phyloP scores from a whole-genome alignment of 2,888 invertebrate species.

The Fissipunctia ypsillon region DNA sequence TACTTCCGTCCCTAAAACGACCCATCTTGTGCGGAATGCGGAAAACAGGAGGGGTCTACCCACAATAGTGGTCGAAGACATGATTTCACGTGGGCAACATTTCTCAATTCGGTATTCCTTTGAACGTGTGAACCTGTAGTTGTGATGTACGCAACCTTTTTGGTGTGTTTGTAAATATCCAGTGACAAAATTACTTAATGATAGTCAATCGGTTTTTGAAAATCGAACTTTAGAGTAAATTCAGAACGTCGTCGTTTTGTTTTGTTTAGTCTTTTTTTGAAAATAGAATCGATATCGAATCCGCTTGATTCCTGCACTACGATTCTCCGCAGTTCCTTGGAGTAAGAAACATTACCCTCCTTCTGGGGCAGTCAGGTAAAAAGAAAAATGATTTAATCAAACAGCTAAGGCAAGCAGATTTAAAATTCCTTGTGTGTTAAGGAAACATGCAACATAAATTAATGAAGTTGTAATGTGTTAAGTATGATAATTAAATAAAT shows the following conservation, averaged over 20 bases:
- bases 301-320: neutral
- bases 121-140: slow-evolving; percentile 75
- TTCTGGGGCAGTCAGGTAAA: too few species aligned
- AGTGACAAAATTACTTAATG: neutral
- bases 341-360: too few species aligned
- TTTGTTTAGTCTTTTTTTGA: neutral
- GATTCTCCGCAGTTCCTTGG: neutral
- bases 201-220: neutral
- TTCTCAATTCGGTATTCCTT: slow-evolving; percentile 76
- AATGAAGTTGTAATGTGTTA: slow-evolving; percentile 29
- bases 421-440: neutral
- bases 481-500: slow-evolving; percentile 41
- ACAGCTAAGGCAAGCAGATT: neutral
- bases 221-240: slow-evolving; percentile 2
- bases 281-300: neutral
- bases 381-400: neutral
- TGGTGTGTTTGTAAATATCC: slow-evolving; percentile 34
- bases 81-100: slow-evolving; percentile 78
- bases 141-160: slow-evolving; percentile 47
- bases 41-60: slow-evolving; percentile 65
- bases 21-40: slow-evolving; percentile 63
- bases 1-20: slow-evolving; percentile 61
- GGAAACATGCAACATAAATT: slow-evolving; percentile 32
- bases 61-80: slow-evolving; percentile 62
- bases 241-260: too few species aligned